Evolutionary conservation across 2,888 invertebrate species (phyloP), one percentile per base, ranked within the genome.

Genomic region (Chloromyia formosa): DNA sequence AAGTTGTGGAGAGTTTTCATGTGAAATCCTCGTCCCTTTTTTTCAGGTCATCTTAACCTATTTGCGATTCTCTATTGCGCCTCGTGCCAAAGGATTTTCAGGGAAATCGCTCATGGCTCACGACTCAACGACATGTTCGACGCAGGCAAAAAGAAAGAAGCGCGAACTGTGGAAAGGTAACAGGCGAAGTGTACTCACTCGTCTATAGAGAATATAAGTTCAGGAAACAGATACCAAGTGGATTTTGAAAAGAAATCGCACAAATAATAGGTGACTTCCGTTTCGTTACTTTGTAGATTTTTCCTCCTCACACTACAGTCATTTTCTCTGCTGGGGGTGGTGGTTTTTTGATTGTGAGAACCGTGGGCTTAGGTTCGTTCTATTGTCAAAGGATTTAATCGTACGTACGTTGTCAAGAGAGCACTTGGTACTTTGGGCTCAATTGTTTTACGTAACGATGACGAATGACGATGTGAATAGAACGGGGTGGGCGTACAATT

Each of bases 241-340:
- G 42, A 40, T 35, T 35, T 71, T 56, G 58, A 71, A 71, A 53
- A 53, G 58, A 56, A 71, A 71, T 71, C 71, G 71, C 18, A 66
- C 66, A 71, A 71, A 71, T 71, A 71, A 71, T 71, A 56, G 71
- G 71, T 40, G 40, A 71, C 71, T 56, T 71, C 71, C 71, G 71
- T 71, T 71, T 53, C 54, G 71, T 71, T 71, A 71, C 71, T 71
- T 69, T 71, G 42, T 58, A 18, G n/a, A 35, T 71, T 58, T 23
- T 23, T 60, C 9, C 27, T 35, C 7, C 7, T 7, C 27, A 35
- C 27, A 35, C 27, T 35, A 7, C 27, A 35, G 27, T 35, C 27
- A 35, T 35, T 35, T 35, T 35, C 27, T 35, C 27, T 35, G 2
- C 27, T 7, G 27, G 27, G 27, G 3, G 27, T 7, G 27, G 27